These are phyloP conservation scores for Vimba vimba DNA, from an alignment of 2,113 vertebrate genomes.

Conservation along the genomic window DNA sequence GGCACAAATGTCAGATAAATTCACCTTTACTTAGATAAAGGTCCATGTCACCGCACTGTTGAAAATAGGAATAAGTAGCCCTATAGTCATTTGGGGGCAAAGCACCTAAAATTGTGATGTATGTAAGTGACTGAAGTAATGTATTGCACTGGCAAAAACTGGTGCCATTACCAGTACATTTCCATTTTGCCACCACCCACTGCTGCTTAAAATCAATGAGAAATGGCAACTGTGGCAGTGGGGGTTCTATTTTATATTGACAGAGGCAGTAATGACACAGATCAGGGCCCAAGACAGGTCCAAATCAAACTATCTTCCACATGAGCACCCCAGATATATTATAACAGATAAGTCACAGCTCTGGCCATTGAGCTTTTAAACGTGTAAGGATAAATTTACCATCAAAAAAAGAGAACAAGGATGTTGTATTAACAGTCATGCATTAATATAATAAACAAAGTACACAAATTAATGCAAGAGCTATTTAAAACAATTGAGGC, in stretches of 20 bases:
- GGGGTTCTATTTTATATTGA: not conserved
- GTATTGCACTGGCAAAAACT: not conserved
- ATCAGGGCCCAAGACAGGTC: not conserved
- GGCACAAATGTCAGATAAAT: not conserved
- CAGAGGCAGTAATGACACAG: slow-evolving; percentile 9
- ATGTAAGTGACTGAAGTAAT: not conserved
- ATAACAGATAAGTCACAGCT: not conserved
- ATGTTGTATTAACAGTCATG: not conserved
- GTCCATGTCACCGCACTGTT: not conserved
- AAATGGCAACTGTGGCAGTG: not conserved
- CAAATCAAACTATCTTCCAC: not conserved
- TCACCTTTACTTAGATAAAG: not conserved
- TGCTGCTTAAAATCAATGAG: slow-evolving; percentile 8
- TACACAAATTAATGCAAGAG: too few relatives aligned
- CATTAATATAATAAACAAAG: too few relatives aligned
- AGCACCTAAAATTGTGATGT: not conserved
- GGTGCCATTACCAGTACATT: not conserved
- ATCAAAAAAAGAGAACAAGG: not conserved
- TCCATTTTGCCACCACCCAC: not conserved
- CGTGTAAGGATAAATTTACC: not conserved
- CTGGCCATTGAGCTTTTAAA: not conserved
- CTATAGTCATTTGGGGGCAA: not conserved
- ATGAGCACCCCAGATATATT: not conserved
- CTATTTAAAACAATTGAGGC: not conserved
- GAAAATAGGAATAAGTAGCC: not conserved